phyloP scores from a whole-genome alignment of 1,140 invertebrate species.

The Cotesia glomerata region DNA sequence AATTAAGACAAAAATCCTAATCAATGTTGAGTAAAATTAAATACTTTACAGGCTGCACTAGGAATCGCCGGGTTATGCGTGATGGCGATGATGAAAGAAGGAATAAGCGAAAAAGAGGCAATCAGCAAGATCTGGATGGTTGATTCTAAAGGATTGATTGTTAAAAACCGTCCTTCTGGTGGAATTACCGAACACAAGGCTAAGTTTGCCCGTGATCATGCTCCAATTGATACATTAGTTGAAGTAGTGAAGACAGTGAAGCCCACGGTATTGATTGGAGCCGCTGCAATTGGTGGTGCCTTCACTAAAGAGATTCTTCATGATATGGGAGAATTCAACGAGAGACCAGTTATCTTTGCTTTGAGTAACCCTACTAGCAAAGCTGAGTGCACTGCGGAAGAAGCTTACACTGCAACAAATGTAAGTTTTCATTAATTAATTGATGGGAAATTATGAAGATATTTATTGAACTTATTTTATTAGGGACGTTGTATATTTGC shows the following conservation, averaged over 20 bases:
- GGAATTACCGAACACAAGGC: conserved; percentile 78
- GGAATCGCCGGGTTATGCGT: conserved; percentile 88
- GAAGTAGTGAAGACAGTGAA: conserved; percentile 81
- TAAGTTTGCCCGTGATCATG: conserved; percentile 75
- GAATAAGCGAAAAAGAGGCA: conserved; percentile 75
- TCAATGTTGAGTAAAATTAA: not conserved
- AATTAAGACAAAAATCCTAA: not conserved
- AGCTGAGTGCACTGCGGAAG: conserved; percentile 96
- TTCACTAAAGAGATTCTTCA: conserved; percentile 86
- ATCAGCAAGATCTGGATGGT: conserved; percentile 75
- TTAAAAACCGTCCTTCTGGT: conserved; percentile 77
- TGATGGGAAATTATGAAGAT: not conserved
- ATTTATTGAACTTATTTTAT: conserved; percentile 14
- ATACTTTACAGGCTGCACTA: conserved; percentile 70
- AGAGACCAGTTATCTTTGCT: conserved; percentile 89
- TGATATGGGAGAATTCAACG: conserved; percentile 80
- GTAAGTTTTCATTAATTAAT: conserved; percentile 59
- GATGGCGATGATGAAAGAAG: conserved; percentile 86
- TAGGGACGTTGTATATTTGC: conserved; percentile 88
- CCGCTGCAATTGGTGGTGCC: conserved; percentile 80
- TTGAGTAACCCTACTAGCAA: conserved; percentile 96
- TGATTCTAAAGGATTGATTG: conserved; percentile 78
- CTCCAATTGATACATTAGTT: conserved; percentile 73
- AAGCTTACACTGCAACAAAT: conserved; percentile 85
- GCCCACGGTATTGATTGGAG: conserved; percentile 88